Percentiles rank a stretch among this genome's conserved stretches.
phyloP scores from a whole-genome alignment of 2,797 vertebrate genomes.

The Dallia pectoralis region DNA sequence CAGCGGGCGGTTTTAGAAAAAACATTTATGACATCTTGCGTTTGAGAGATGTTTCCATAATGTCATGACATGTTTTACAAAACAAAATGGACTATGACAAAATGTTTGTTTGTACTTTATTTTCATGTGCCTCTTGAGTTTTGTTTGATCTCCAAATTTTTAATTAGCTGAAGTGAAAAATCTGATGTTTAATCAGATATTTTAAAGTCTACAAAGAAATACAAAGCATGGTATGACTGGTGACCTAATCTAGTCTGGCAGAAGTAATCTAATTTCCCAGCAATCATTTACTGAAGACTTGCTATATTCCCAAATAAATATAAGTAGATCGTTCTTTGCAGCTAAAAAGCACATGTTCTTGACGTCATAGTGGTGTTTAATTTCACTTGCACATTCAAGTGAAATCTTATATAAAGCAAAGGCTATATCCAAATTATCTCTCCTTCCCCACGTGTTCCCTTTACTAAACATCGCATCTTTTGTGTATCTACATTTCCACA shows the following conservation, averaged over 20 bases:
- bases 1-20: neutral
- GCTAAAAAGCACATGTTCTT: neutral
- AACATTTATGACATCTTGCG: conserved; percentile 9
- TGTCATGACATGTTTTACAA: neutral
- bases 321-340: neutral
- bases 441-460: neutral
- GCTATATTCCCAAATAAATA: neutral
- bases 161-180: conserved; percentile 18
- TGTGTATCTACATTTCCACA: neutral
- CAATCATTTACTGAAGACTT: neutral
- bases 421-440: neutral
- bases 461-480: neutral
- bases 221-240: neutral
- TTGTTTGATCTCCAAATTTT: conserved; percentile 10
- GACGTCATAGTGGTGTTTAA: neutral
- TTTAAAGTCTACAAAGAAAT: neutral
- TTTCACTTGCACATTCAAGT: neutral
- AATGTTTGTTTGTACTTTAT: neutral
- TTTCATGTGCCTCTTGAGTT: neutral
- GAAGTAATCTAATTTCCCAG: neutral
- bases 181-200: conserved; percentile 42
- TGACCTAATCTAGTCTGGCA: neutral
- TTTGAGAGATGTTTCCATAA: neutral
- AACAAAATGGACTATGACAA: neutral
- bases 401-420: neutral